Percentiles rank a stretch among this genome's conserved stretches.
These are phyloP conservation scores for Drosophila hamatofila DNA, from an alignment of 2,888 invertebrate species.

Conservation along the genomic window DNA sequence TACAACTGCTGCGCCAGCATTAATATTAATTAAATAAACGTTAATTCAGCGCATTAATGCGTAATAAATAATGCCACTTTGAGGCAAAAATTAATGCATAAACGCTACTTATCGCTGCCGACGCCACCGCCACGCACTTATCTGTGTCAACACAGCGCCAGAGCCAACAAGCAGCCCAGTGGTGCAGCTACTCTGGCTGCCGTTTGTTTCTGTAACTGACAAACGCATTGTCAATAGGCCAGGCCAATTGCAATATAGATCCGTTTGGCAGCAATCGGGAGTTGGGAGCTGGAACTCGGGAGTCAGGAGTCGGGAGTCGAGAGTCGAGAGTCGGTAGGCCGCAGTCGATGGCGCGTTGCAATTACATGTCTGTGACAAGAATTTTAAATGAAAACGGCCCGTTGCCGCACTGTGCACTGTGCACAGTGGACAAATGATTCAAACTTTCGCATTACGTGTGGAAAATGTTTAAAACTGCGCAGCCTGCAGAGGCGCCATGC, in stretches of 20 bases:
- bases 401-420: constrained; percentile 62
- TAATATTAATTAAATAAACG: constrained; percentile 81
- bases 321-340: constrained; percentile 21
- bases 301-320: constrained; percentile 18
- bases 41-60: constrained; percentile 81
- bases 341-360: constrained; percentile 72
- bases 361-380: constrained; percentile 80
- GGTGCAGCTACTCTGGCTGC: background rate
- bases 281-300: constrained; percentile 39
- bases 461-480: constrained; percentile 72
- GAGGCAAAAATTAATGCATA: constrained; percentile 78
- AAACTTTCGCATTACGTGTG: constrained; percentile 79
- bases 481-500: constrained; percentile 44
- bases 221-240: constrained; percentile 77
- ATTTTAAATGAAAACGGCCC: constrained; percentile 75
- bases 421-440: constrained; percentile 79
- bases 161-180: constrained; percentile 20
- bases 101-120: constrained; percentile 79
- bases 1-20: constrained; percentile 57
- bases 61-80: constrained; percentile 79
- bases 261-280: constrained; percentile 53
- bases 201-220: constrained; percentile 49
- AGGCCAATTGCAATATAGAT: constrained; percentile 69
- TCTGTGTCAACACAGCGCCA: constrained; percentile 76
- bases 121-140: constrained; percentile 76